Conservation (phyloP, 2,113 vertebrate species). For the Triplophysa tibetana region DNA sequence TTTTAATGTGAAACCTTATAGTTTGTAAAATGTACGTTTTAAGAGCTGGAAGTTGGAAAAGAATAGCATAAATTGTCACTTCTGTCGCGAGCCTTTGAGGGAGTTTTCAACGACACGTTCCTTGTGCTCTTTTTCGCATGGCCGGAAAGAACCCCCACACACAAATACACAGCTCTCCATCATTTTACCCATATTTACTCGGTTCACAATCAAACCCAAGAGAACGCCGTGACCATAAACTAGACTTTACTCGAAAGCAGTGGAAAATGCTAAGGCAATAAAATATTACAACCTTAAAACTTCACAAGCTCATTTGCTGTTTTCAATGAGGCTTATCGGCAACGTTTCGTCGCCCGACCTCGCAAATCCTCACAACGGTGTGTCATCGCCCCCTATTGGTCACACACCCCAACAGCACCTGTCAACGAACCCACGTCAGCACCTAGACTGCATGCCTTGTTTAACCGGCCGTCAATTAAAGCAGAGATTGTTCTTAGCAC, state of each 20-base stretch:
- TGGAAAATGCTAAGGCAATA: conserved; percentile 19
- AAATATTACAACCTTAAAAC: conserved; percentile 38
- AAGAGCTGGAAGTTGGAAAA: conserved; percentile 17
- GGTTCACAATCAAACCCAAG: conserved; percentile 17
- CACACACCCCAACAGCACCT: conserved; percentile 42
- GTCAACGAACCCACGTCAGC: conserved; percentile 23
- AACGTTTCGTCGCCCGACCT: background rate
- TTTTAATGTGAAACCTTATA: conserved; percentile 5
- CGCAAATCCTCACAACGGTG: conserved; percentile 35
- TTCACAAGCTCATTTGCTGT: conserved; percentile 39
- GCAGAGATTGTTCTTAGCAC: conserved; percentile 75
- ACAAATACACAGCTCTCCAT: background rate
- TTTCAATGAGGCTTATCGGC: conserved; percentile 18
- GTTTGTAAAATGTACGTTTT: background rate
- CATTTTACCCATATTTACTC: background rate
- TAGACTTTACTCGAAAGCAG: background rate
- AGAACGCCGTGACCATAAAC: conserved; percentile 8
- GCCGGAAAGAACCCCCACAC: background rate
- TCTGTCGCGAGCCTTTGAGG: background rate
- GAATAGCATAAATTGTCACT: conserved; percentile 36
- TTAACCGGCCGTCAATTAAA: conserved; percentile 76
- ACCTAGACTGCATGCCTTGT: conserved; percentile 65
- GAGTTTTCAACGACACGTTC: conserved; percentile 6
- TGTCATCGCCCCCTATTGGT: conserved; percentile 68
- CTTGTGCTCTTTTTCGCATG: background rate